phyloP scores from a whole-genome alignment of 2,113 vertebrate genomes.

The Cryptoleucopteryx plumbea region DNA sequence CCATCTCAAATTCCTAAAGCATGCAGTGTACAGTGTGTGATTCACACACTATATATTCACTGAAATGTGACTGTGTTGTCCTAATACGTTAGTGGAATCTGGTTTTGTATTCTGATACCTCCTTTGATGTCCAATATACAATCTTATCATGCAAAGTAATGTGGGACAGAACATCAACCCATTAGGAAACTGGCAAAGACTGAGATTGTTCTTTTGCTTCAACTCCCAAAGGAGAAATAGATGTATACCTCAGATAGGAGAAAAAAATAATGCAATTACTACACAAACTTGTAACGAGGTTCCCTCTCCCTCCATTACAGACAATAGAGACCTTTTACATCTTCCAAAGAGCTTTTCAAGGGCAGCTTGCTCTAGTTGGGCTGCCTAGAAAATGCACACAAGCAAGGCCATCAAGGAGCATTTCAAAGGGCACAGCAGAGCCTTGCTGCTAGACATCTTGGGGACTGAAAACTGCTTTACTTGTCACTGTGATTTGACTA shows the following conservation, averaged over 20 bases:
- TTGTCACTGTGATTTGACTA: background rate
- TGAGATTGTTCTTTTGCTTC: background rate
- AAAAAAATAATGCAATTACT: background rate
- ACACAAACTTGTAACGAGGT: background rate
- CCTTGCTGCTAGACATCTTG: background rate
- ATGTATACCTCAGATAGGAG: background rate
- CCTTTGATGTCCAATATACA: background rate
- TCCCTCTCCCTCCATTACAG: background rate
- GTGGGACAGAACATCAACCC: background rate
- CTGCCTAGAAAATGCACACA: background rate
- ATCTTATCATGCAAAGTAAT: background rate
- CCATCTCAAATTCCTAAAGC: background rate
- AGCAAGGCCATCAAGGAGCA: background rate
- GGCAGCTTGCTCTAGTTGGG: background rate
- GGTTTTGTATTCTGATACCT: background rate
- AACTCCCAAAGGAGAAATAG: background rate
- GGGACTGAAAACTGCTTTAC: background rate
- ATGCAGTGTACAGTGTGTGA: fast-evolving
- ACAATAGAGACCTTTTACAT: background rate
- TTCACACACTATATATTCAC: background rate
- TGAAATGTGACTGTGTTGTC: background rate
- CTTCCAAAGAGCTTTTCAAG: background rate
- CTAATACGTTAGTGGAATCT: background rate
- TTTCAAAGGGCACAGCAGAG: background rate
- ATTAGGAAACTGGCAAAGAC: background rate